phyloP scores from a whole-genome alignment of 2,888 invertebrate species.

The Drosophila meridiana region DNA sequence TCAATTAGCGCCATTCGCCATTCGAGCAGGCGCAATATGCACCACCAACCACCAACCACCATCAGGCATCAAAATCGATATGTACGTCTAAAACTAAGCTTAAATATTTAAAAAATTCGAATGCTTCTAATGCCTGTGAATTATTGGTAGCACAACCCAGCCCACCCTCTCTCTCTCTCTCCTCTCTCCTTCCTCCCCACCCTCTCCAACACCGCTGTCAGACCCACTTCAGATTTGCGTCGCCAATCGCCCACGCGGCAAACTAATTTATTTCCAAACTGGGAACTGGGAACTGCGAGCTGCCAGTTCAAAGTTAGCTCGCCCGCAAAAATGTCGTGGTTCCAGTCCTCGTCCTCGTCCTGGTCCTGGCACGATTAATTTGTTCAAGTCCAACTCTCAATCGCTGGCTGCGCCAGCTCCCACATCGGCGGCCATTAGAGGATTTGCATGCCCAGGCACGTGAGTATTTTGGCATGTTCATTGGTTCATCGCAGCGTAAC shows the following conservation, averaged over 20 bases:
- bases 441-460: conserved; percentile 65
- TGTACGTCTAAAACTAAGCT: conserved; percentile 45
- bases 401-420: conserved; percentile 43
- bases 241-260: conserved; percentile 63
- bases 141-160: conserved; percentile 7
- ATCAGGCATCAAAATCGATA: conserved; percentile 57
- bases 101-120: conserved; percentile 66
- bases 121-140: conserved; percentile 26
- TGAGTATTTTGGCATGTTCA: conserved; percentile 66
- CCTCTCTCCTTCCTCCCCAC: neutral
- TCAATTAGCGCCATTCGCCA: conserved; percentile 71
- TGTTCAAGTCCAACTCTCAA: conserved; percentile 67
- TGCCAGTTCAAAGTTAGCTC: conserved; percentile 49
- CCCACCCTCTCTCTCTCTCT: too few species aligned
- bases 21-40: conserved; percentile 46
- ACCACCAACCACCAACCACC: conserved; percentile 15
- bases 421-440: conserved; percentile 29
- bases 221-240: conserved; percentile 76
- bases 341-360: neutral
- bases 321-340: neutral
- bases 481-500: conserved; percentile 71
- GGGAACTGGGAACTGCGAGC: conserved; percentile 76
- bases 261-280: conserved; percentile 76
- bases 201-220: conserved; percentile 60
- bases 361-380: conserved; percentile 64